phyloP scores from a whole-genome alignment of 2,113 vertebrate species.

The Rhodinocichla rosea region DNA sequence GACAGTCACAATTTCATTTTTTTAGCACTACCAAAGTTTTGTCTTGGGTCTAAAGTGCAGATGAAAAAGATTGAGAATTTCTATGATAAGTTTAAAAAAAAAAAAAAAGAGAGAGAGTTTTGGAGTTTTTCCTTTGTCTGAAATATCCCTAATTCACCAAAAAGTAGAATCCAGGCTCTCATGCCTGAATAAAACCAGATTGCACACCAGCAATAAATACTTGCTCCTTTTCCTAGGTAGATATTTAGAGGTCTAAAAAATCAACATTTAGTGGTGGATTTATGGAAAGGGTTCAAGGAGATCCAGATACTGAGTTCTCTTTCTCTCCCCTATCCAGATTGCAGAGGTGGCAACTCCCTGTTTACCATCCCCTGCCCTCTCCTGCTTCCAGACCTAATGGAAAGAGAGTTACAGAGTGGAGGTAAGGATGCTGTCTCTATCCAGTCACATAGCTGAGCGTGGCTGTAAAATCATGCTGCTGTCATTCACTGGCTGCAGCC shows the following conservation, averaged over 20 bases:
- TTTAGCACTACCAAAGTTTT: neutral
- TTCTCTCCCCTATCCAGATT: neutral
- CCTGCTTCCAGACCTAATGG: neutral
- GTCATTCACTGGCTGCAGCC: neutral
- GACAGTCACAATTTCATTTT: neutral
- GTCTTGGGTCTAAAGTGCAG: neutral
- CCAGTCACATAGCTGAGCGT: neutral
- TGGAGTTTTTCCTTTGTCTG: neutral
- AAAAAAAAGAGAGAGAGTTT: neutral
- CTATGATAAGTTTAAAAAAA: neutral
- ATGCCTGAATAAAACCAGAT: neutral
- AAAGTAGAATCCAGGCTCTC: neutral
- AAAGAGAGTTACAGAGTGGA: neutral
- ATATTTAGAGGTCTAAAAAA: neutral
- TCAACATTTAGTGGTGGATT: neutral
- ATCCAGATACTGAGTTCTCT: neutral
- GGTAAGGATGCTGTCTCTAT: neutral
- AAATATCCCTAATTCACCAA: neutral
- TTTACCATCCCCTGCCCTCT: neutral
- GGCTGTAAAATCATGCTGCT: neutral
- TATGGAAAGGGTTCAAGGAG: neutral
- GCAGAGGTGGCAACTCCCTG: neutral
- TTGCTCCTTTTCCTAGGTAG: neutral
- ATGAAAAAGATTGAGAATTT: neutral
- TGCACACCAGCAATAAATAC: neutral